phyloP scores from a whole-genome alignment of 2,113 vertebrate genomes.

The Rhadina sibilatrix region DNA sequence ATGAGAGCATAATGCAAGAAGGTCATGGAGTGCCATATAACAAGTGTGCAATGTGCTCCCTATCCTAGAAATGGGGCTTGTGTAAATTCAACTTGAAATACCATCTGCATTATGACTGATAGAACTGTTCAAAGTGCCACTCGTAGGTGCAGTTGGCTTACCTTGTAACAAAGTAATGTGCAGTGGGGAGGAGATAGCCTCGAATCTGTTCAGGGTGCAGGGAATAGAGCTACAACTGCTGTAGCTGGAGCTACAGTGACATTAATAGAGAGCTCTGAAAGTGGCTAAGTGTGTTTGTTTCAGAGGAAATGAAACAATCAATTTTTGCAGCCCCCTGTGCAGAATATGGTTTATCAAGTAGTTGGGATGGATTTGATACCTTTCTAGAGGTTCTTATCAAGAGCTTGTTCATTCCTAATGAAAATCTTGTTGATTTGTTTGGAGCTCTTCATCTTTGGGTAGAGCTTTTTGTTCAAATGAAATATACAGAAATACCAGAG shows the following conservation, averaged over 20 bases:
- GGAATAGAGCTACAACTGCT: not conserved
- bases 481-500: not conserved
- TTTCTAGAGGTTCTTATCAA: not conserved
- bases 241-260: not conserved
- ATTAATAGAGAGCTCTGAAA: not conserved
- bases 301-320: not conserved
- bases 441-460: not conserved
- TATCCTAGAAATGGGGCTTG: not conserved
- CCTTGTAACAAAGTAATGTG: not conserved
- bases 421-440: not conserved
- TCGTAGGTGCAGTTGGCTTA: not conserved
- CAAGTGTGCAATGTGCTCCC: not conserved
- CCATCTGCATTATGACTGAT: not conserved
- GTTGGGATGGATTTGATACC: not conserved
- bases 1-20: not conserved
- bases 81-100: not conserved
- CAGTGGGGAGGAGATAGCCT: not conserved
- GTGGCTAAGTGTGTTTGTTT: not conserved
- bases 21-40: not conserved
- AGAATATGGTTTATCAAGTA: not conserved
- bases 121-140: not conserved
- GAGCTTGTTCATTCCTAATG: not conserved
- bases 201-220: not conserved
- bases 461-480: not conserved
- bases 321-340: not conserved